Base-by-base conservation (phyloP, 1,140 invertebrate species). In the Lepidurus apus region DNA sequence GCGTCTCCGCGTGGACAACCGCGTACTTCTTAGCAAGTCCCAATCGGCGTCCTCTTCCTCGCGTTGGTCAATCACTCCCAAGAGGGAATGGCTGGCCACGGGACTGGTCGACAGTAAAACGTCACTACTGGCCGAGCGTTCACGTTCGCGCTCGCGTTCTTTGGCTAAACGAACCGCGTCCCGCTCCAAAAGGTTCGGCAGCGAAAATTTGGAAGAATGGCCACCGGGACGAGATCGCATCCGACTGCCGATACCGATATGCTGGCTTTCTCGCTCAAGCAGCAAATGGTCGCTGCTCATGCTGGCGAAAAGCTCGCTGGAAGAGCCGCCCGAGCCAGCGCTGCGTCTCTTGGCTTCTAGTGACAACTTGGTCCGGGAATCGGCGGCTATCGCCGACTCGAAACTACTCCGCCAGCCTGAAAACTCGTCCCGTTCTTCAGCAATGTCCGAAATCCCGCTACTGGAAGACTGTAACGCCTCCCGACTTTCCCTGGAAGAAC, bases 331-430 rank as follows among this genome's bases (percentile, higher is more conserved):
- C 24, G 81, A 81, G 43, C 81, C 81, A 8, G 77, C 77, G 74
- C 80, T 79, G 91, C 90, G 91, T 43, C 53, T 65, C 92, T 93
- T 13, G 26, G 91, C 90, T 42, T 90, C 85, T 73, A 92, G 86
- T 74, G 91, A 91, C 43, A 93, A 85, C 80, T 91, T 92, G 13
- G 91, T 93, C 77, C 93, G 87, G 1, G 92, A 93, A 83, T 95
- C 93, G 42, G 92, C 92, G 84, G 95, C 89, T 45, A 95, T 85
- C 10, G 93, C 93, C 5, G 93, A 94, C 83, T 95, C 94, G 85
- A 95, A 95, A 85, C 93, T 95, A 77, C 93, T 93, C 79, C 93
- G 88, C 93, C 94, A 95, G 78, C 93, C 94, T 85, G 95, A 95
- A 74, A 93, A 86, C 83, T 95, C 93, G n/a, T 92, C 90, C 79